phyloP scores from a whole-genome alignment of 2,113 vertebrate genomes.

The Ciconia stormi region DNA sequence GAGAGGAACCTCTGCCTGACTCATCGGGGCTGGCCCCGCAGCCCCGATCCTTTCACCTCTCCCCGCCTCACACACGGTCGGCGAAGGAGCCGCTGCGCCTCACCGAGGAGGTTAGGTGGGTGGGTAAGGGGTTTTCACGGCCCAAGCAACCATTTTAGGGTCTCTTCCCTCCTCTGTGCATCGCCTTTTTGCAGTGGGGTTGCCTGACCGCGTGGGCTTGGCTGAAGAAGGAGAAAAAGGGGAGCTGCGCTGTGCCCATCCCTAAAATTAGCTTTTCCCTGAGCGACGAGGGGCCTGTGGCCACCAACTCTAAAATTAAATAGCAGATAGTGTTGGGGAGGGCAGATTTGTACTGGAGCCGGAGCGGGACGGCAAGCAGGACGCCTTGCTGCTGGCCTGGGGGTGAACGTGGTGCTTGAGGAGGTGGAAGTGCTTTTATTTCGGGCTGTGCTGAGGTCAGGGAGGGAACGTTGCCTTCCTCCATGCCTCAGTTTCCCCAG shows the following conservation, averaged over 20 bases:
- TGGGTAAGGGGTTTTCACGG: accelerated
- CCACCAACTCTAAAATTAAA: background rate
- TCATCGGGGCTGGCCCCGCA: background rate
- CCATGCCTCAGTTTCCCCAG: background rate
- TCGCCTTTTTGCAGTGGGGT: accelerated
- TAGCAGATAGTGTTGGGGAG: too few species aligned
- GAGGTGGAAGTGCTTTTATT: background rate
- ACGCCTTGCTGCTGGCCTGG: background rate
- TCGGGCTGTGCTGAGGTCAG: background rate
- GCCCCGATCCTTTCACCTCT: background rate
- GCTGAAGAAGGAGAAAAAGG: background rate
- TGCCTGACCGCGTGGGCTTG: accelerated
- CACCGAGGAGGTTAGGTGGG: accelerated
- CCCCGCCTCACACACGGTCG: accelerated
- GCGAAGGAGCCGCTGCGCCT: background rate
- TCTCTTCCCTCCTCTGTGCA: accelerated
- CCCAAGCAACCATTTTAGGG: background rate
- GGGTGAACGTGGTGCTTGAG: accelerated
- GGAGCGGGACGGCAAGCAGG: accelerated
- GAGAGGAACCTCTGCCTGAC: background rate
- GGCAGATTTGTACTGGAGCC: background rate
- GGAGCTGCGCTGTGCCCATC: background rate
- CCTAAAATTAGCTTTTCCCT: background rate
- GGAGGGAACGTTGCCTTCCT: background rate
- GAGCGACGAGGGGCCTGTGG: accelerated